Percentiles rank a stretch among this genome's conserved stretches.
Evolutionary conservation across 2,797 vertebrate genomes (phyloP).

Genomic region (Decapterus maruadsi): DNA sequence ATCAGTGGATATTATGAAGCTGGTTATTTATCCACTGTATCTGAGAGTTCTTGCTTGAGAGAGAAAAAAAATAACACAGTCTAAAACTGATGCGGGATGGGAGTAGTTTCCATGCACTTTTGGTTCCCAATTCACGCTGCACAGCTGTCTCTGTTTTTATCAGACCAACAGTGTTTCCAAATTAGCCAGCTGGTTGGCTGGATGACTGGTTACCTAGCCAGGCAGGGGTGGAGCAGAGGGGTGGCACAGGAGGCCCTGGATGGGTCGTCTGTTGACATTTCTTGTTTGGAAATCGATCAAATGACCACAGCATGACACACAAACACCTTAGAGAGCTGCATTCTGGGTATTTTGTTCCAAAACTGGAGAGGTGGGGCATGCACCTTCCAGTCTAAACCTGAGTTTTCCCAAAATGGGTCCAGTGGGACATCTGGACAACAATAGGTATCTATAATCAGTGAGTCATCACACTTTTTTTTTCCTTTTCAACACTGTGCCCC

Average conservation of each 20-base stretch:
- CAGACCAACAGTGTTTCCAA: constrained; percentile 4
- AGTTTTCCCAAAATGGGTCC: too few species aligned
- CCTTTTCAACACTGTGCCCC: background rate
- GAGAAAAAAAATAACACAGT: background rate
- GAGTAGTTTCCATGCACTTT: constrained; percentile 3
- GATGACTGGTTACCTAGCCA: background rate
- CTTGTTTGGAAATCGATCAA: background rate
- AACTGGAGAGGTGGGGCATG: background rate
- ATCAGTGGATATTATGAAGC: constrained; percentile 48
- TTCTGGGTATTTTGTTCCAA: background rate
- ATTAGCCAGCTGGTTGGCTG: background rate
- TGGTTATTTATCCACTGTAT: constrained; percentile 38
- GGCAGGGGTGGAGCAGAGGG: background rate
- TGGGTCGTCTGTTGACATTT: background rate
- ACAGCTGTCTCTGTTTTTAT: constrained; percentile 1
- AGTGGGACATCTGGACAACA: background rate
- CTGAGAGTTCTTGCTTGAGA: constrained; percentile 16
- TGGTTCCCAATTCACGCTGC: constrained; percentile 1
- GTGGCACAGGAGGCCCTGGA: background rate
- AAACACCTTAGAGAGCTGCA: background rate
- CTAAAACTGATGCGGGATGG: background rate
- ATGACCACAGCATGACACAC: background rate
- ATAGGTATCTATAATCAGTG: background rate
- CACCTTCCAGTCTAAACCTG: background rate
- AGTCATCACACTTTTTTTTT: background rate